Conservation (phyloP, 2,797 vertebrate genomes). For the Rousettus madagascariensis region DNA sequence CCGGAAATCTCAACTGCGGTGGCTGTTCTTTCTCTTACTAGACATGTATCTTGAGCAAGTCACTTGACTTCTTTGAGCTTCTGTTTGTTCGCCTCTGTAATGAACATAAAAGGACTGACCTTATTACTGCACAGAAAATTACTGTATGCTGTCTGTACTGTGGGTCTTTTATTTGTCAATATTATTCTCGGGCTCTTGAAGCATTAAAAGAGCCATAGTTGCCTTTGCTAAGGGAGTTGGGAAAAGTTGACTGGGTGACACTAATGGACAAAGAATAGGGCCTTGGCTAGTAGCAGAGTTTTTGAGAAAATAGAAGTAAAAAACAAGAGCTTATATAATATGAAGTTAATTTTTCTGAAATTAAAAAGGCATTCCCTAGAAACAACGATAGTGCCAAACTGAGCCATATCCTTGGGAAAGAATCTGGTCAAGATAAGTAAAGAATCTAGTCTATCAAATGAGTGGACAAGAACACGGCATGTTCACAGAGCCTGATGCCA, state of each 20-base stretch:
- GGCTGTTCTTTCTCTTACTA: background rate
- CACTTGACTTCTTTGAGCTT: background rate
- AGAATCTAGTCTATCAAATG: background rate
- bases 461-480: background rate
- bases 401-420: background rate
- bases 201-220: background rate
- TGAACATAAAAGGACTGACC: background rate
- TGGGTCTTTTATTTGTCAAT: background rate
- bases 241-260: background rate
- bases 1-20: background rate
- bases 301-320: constrained; percentile 21
- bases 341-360: constrained; percentile 20
- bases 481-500: background rate
- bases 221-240: background rate
- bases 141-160: background rate
- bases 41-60: constrained; percentile 3
- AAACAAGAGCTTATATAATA: background rate
- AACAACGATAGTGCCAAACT: background rate
- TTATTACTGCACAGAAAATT: background rate
- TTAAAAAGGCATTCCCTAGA: constrained; percentile 6
- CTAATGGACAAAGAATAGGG: background rate
- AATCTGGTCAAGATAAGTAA: background rate
- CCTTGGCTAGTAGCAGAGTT: background rate
- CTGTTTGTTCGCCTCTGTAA: background rate
- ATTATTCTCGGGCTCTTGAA: background rate